phyloP scores from a whole-genome alignment of 1,140 invertebrate species.

The Drosophila ogumai region DNA sequence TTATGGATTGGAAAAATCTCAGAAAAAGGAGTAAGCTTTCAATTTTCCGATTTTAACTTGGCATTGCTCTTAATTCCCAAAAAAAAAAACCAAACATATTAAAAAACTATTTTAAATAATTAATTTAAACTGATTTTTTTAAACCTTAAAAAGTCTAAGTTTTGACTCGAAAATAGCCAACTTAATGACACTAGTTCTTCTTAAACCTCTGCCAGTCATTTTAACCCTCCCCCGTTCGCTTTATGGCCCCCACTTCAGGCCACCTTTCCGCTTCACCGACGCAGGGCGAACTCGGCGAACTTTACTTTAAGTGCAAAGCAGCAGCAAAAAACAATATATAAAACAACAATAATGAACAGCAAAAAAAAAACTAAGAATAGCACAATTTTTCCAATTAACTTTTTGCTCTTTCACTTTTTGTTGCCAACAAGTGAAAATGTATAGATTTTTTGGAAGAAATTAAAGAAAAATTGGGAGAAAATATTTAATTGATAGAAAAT shows the following conservation, averaged over 20 bases:
- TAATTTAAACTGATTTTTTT: background rate
- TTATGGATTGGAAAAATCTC: background rate
- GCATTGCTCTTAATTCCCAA: background rate
- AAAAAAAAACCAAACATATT: too few relatives aligned
- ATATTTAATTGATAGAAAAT: background rate
- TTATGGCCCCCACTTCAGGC: constrained; percentile 39
- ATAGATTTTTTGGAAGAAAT: constrained; percentile 18
- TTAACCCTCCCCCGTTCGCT: constrained; percentile 15
- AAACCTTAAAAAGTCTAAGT: rapidly evolving
- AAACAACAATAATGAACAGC: background rate
- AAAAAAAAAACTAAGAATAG: constrained; percentile 6
- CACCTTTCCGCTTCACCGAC: constrained; percentile 68
- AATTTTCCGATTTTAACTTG: background rate
- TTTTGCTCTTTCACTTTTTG: constrained; percentile 73
- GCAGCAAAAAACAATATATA: constrained; percentile 4
- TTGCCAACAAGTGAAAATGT: constrained; percentile 1
- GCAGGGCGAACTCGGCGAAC: constrained; percentile 61
- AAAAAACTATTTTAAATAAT: too few relatives aligned
- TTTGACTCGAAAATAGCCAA: constrained; percentile 7
- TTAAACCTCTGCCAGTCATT: background rate
- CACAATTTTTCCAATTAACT: constrained; percentile 68
- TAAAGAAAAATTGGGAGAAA: constrained; percentile 35
- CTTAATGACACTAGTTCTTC: background rate
- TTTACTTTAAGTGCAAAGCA: constrained; percentile 78
- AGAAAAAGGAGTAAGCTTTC: background rate